Evolutionary conservation across 2,797 vertebrate species (phyloP).

Genomic region (Apogon talboti): DNA sequence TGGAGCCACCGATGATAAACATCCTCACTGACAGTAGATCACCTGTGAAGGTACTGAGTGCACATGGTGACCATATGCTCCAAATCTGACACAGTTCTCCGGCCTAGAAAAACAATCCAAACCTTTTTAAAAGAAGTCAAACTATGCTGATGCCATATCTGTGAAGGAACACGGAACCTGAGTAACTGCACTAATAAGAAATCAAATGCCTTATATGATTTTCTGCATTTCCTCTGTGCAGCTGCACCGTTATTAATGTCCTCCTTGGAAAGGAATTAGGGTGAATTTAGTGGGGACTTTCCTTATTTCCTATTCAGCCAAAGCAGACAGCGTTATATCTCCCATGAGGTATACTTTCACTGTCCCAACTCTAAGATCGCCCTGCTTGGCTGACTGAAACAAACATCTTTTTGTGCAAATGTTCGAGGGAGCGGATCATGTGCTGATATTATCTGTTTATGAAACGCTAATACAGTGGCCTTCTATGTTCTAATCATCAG

Average conservation of each 20-base stretch:
- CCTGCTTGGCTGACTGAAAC: constrained; percentile 53
- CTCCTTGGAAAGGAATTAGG: constrained; percentile 9
- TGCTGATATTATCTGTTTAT: constrained; percentile 76
- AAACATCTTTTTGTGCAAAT: constrained; percentile 71
- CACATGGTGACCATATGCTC: constrained; percentile 30
- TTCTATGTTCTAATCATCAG: constrained; percentile 67
- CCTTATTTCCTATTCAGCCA: constrained; percentile 26
- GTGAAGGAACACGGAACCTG: constrained; percentile 1
- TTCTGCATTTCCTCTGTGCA: background rate
- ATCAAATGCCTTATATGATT: background rate
- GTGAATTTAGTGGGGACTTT: constrained; percentile 50
- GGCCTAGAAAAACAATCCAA: constrained; percentile 6
- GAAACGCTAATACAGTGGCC: constrained; percentile 67
- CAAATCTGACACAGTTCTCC: constrained; percentile 7
- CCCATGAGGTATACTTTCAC: constrained; percentile 34
- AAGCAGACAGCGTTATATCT: constrained; percentile 1
- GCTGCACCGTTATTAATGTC: constrained; percentile 4
- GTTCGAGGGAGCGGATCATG: constrained; percentile 68
- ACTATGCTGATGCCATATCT: constrained; percentile 1
- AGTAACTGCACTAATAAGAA: background rate
- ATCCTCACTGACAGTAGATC: constrained; percentile 2
- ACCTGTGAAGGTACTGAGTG: constrained; percentile 19
- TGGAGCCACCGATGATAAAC: background rate
- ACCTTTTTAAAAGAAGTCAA: constrained; percentile 15
- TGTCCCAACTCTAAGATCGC: constrained; percentile 34